Evolutionary conservation across 2,888 invertebrate species (phyloP).

Genomic region (Periphyllus acericola): DNA sequence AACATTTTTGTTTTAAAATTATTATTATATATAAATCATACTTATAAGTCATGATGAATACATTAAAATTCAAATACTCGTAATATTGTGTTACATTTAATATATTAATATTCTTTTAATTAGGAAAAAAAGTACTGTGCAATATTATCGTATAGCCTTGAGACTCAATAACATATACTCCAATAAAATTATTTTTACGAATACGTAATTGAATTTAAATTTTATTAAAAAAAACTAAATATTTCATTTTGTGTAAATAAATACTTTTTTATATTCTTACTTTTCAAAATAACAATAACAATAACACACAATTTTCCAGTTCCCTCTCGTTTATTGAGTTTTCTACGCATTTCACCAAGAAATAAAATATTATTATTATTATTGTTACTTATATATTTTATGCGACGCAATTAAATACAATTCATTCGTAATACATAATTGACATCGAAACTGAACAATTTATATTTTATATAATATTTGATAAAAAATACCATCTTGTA

Average conservation of each 20-base stretch:
- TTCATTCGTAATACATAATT: neutral
- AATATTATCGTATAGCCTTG: slow-evolving; percentile 16
- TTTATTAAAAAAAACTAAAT: slow-evolving; percentile 17
- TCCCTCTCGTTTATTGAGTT: slow-evolving; percentile 46
- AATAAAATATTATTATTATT: slow-evolving; percentile 4
- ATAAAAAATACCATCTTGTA: neutral
- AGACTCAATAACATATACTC: neutral
- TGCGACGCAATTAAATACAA: slow-evolving; percentile 43
- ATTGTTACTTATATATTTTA: neutral
- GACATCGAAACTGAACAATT: neutral
- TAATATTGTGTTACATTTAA: neutral
- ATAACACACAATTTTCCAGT: neutral
- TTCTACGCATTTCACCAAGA: slow-evolving; percentile 30
- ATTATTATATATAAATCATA: neutral
- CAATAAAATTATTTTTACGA: slow-evolving; percentile 13
- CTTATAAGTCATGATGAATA: neutral
- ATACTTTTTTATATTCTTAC: neutral
- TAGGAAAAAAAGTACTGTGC: neutral
- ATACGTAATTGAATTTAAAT: slow-evolving; percentile 50
- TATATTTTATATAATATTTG: neutral
- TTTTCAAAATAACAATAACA: neutral
- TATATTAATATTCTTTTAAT: neutral
- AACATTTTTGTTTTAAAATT: too few relatives aligned
- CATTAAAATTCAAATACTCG: neutral
- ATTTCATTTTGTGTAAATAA: slow-evolving; percentile 31